A percentile compares a stretch with the other conserved stretches of the same genome.
Conservation (phyloP, 2,888 invertebrate genomes). For the Nemurella pictetii region DNA sequence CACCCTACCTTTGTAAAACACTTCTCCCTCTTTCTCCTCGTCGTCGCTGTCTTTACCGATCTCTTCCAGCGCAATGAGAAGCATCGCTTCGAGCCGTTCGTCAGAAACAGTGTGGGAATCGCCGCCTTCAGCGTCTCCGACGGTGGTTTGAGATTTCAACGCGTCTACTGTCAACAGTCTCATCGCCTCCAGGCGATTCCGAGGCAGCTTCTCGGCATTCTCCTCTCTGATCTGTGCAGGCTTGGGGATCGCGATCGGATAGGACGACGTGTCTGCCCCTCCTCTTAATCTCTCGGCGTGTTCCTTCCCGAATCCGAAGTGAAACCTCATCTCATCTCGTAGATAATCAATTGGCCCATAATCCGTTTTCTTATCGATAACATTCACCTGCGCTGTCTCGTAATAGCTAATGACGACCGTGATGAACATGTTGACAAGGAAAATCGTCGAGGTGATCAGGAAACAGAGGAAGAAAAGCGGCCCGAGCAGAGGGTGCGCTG, state of each 20-base stretch:
- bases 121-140: not conserved
- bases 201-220: not conserved
- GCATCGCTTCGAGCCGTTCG: conserved; percentile 3
- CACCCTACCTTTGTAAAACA: not conserved
- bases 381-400: not conserved
- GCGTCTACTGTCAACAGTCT: not conserved
- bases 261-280: not conserved
- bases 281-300: not conserved
- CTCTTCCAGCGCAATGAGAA: not conserved
- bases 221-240: not conserved
- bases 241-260: not conserved
- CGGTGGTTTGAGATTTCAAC: not conserved
- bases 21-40: not conserved
- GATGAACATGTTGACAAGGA: conserved; percentile 9
- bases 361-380: not conserved
- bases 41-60: not conserved
- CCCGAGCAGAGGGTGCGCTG: not conserved
- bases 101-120: not conserved
- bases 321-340: not conserved
- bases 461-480: not conserved
- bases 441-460: not conserved
- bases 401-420: not conserved
- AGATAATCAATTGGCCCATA: conserved; percentile 10
- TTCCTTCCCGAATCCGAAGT: not conserved
- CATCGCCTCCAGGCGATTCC: not conserved